Evolutionary conservation across 2,797 vertebrate species (phyloP), one percentile per base, ranked within the genome.

Genomic region (Rhinatrema bivittatum): DNA sequence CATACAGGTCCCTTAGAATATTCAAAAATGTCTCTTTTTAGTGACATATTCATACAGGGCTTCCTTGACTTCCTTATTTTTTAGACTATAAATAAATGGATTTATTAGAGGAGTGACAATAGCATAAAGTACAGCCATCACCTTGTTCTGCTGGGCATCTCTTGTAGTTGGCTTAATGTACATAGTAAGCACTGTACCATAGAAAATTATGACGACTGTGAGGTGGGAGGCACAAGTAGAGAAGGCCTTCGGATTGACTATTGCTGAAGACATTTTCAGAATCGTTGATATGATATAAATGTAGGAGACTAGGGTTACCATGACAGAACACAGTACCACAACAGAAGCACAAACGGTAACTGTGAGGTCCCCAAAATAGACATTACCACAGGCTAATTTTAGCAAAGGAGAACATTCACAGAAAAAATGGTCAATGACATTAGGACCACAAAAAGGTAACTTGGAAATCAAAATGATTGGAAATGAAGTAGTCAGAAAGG

Each of bases 321-420:
- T 11, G 20, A 74, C 67, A 39, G 64, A 68, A 5, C 52, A 51
- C 25, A 74, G 38, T 2, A 68, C 57, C 17, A 73, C 37, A 20
- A 66, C 46, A 13, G 68, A 27, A 20, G 66, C 70, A 7, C 70
- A 25, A 1, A 76, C 32, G 20, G 72, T 70, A 0, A 46, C 57
- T 15, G 60, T 53, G 16, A 78, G 13, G 12, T 75, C 50, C 3
- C 71, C 45, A 0, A 53, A 20, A 35, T 40, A 6, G 0, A 48
- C 68, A 16, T 74, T 64, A 5, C 50, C 59, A 9, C 70, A 76
- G 36, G 57, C 68, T 2, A 78, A 64, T 6, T 20, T 20, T 26
- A 48, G 20, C 36, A 68, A 34, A 23, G 61, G 60, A 16, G 53
- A 65, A 8, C 63, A 71, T 12, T 78, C 60, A 16, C 72, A 79